Evolutionary conservation across 1,140 invertebrate species (phyloP).

Genomic region (Leucophenga varia): DNA sequence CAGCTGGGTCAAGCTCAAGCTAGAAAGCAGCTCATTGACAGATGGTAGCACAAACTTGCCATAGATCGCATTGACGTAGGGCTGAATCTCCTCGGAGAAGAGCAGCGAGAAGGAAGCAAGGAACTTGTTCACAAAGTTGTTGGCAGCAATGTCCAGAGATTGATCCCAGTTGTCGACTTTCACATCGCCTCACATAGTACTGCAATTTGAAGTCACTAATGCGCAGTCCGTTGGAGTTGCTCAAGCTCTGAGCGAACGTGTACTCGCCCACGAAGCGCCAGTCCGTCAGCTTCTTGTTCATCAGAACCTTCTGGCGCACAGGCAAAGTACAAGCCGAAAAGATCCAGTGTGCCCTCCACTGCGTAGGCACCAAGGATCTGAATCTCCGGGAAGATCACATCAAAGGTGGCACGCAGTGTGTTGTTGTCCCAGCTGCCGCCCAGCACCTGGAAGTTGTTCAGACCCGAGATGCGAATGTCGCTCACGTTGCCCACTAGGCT

Average conservation of each 20-base stretch:
- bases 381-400: constrained; percentile 28
- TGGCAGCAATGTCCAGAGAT: constrained; percentile 28
- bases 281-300: constrained; percentile 33
- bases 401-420: constrained; percentile 22
- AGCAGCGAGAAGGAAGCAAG: constrained; percentile 4
- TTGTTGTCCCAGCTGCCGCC: constrained; percentile 17
- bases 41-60: no score
- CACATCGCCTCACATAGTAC: constrained; percentile 26
- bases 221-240: constrained; percentile 22
- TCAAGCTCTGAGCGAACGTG: constrained; percentile 17
- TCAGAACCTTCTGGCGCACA: constrained; percentile 15
- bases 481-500: constrained; percentile 24
- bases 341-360: constrained; percentile 13
- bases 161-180: constrained; percentile 35
- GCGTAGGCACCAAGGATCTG: constrained; percentile 26
- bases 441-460: constrained; percentile 29
- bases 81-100: constrained; percentile 23
- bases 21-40: no score
- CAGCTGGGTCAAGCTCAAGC: no score
- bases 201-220: constrained; percentile 23
- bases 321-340: no score
- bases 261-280: constrained; percentile 34
- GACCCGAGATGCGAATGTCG: constrained; percentile 28
- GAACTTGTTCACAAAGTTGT: constrained; percentile 26
- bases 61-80: constrained; percentile 14